Conservation (phyloP, 2,888 invertebrate genomes). For the Nomada flava region DNA sequence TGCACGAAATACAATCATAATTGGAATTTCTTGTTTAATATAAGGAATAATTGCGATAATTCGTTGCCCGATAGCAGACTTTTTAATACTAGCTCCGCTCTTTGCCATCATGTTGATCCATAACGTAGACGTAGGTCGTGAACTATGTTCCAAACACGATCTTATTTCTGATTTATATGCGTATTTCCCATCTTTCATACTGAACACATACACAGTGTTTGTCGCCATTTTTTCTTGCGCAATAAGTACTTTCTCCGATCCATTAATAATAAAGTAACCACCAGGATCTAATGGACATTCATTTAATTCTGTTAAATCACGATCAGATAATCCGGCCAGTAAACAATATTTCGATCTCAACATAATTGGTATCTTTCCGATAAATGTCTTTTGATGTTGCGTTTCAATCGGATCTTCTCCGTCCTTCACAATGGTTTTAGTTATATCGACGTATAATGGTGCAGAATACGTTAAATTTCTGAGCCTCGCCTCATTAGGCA, state of each 20-base stretch:
- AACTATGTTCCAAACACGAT: conserved; percentile 96
- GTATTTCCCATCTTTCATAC: conserved; percentile 99
- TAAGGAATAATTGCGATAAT: conserved; percentile 99
- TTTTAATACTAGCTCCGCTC: conserved; percentile 98
- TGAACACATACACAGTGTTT: conserved; percentile 99
- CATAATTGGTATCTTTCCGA: conserved; percentile 99
- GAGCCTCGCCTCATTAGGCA: conserved; percentile 99
- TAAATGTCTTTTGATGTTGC: conserved; percentile 88
- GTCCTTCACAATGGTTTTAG: conserved; percentile 97
- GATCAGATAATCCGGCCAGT: conserved; percentile 96
- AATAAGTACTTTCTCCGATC: conserved; percentile 98
- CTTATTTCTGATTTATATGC: conserved; percentile 99
- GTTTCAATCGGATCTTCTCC: conserved; percentile 93
- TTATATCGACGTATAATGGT: conserved; percentile 99
- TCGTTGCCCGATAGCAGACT: conserved; percentile 99
- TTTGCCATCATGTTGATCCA: conserved; percentile 99
- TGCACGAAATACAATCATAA: conserved; percentile 99
- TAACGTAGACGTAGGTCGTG: conserved; percentile 97
- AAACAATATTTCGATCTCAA: conserved; percentile 98
- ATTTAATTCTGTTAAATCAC: conserved; percentile 99
- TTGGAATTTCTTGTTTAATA: conserved; percentile 99
- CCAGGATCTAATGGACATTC: conserved; percentile 99
- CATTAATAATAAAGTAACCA: conserved; percentile 99
- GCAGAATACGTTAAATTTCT: conserved; percentile 99
- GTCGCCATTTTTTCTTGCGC: conserved; percentile 99